phyloP scores from a whole-genome alignment of 1,140 invertebrate genomes.

The Conus betulinus region DNA sequence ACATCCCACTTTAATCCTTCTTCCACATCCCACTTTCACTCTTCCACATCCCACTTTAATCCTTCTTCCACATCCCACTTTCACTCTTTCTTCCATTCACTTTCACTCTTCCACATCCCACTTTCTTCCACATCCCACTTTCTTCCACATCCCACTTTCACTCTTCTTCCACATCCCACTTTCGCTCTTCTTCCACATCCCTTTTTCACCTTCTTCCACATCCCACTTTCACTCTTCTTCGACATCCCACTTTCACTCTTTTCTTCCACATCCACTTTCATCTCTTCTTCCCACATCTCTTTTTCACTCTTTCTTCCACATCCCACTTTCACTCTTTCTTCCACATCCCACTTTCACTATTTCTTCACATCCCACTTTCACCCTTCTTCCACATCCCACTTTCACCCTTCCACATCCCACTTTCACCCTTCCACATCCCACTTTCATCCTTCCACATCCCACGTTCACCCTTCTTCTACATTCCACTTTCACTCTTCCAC shows the following conservation, averaged over 20 bases:
- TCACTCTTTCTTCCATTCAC: not conserved
- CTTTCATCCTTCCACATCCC: not conserved
- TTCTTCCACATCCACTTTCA: too few relatives aligned
- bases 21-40: not conserved
- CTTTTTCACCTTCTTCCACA: too few relatives aligned
- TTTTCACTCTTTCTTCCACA: too few relatives aligned
- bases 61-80: constrained; percentile 4
- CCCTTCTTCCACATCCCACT: not conserved
- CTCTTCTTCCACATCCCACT: not conserved
- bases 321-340: too few relatives aligned
- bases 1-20: not conserved
- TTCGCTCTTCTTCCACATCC: not conserved
- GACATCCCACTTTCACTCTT: not conserved
- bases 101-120: constrained; percentile 1
- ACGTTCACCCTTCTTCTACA: not conserved
- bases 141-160: not conserved
- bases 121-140: constrained; percentile 5
- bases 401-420: not conserved
- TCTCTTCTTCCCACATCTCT: too few relatives aligned
- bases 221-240: not conserved
- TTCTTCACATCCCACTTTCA: not conserved
- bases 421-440: not conserved
- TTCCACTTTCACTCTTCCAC: constrained; percentile 1
- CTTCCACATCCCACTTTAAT: constrained; percentile 1
- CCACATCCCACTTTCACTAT: not conserved